Base-by-base conservation (phyloP, 2,888 invertebrate species). In the Volucella inflata region DNA sequence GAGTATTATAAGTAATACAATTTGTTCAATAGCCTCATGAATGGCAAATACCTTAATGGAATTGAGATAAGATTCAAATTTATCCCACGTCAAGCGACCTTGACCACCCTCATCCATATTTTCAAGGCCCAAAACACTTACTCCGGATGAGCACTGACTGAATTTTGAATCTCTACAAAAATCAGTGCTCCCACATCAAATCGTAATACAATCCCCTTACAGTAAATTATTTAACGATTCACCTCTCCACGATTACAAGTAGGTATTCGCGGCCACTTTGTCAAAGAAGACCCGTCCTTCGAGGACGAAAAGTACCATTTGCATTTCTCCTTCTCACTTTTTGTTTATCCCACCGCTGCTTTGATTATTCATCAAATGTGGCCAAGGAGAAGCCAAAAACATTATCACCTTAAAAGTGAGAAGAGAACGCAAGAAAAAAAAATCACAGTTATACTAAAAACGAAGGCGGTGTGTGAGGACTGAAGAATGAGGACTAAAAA, bases 351-450 rank as follows among this genome's bases (percentile, higher is more conserved):
- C 4, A 12, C 40, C 17, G n/a, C 9, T 46, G 16, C 65, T 77
- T 77, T 77, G 64, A 77, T 77, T 77, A 70, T 77, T 77, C 62
- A 77, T 77, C 77, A 77, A 70, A 77, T 70, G 77, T 77, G 77
- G 77, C 77, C 77, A 77, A 77, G 42, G 68, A 70, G 48, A 68
- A 64, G 53, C 70, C 77, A 48, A 64, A 50, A 62, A 55, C 62
- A 77, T 77, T 77, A 70, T 70, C 68, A 70, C 70, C 70, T 70
- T n/a, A 75, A 57, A 21, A 21, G 48, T 11, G 12, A 59, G 48
- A 38, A 60, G 12, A n/a, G 30, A 48, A 64, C 21, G 48, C 30
- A 9, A 30, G 57, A 30, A 75, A 38, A 51, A 12, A 46, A 21
- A 21, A 21, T 2, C 1, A 21, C 2, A 21, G 4, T n/a, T n/a